Conservation (phyloP, 2,888 invertebrate species). For the Ochropacha duplaris region DNA sequence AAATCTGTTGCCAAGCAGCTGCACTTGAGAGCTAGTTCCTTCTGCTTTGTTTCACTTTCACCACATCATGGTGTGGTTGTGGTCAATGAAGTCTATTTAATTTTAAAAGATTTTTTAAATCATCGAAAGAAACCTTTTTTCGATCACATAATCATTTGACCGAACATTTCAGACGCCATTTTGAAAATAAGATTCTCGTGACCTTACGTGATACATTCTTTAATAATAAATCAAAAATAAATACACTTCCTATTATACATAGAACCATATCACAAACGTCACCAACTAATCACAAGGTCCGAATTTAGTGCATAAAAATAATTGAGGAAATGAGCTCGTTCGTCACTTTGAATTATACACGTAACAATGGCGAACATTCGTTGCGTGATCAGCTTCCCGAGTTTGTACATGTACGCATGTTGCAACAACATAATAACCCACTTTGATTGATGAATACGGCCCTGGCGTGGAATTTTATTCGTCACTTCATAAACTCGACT, state of each 20-base stretch:
- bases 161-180: not conserved
- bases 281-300: constrained; percentile 26
- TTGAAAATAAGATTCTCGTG: not conserved
- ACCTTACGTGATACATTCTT: not conserved
- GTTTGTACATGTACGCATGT: constrained; percentile 23
- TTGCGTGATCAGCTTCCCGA: constrained; percentile 33
- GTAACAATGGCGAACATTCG: constrained; percentile 34
- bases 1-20: too few relatives aligned
- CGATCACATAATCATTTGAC: too few relatives aligned
- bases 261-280: constrained; percentile 7
- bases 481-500: not conserved
- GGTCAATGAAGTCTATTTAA: too few relatives aligned
- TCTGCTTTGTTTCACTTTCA: too few relatives aligned
- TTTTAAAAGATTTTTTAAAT: too few relatives aligned
- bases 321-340: constrained; percentile 35
- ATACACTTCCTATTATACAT: not conserved
- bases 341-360: constrained; percentile 36
- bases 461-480: not conserved
- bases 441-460: constrained; percentile 60
- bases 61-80: too few relatives aligned
- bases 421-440: constrained; percentile 52
- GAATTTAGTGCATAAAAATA: constrained; percentile 32
- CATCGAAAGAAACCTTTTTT: too few relatives aligned
- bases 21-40: too few relatives aligned
- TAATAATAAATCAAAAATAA: not conserved